Evolutionary conservation across 2,888 invertebrate species (phyloP).

Genomic region (Trachelus tabidus): DNA sequence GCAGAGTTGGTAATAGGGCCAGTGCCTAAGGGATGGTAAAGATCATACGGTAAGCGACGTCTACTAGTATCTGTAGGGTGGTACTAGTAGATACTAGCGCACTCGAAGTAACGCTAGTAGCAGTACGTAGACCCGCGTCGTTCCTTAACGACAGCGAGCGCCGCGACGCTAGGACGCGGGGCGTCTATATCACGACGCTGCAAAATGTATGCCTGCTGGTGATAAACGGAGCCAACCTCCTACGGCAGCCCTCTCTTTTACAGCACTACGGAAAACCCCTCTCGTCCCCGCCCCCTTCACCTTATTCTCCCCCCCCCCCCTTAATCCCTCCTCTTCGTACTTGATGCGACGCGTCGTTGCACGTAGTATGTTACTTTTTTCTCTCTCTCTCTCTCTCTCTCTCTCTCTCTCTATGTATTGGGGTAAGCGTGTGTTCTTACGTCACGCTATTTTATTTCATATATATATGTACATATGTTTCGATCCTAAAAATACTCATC

Average conservation of each 20-base stretch:
- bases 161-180: constrained; percentile 39
- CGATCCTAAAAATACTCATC: background rate
- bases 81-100: background rate
- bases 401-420: background rate
- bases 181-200: constrained; percentile 47
- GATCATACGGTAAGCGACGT: background rate
- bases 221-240: constrained; percentile 52
- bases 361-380: background rate
- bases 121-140: constrained; percentile 32
- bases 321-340: background rate
- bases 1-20: background rate
- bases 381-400: background rate
- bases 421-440: background rate
- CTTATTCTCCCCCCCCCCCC: constrained; percentile 10
- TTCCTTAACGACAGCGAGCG: constrained; percentile 51
- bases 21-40: background rate
- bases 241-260: background rate
- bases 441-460: background rate
- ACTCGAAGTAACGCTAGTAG: background rate
- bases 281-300: constrained; percentile 8
- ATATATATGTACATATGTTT: background rate
- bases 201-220: constrained; percentile 57
- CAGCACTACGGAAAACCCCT: constrained; percentile 5
- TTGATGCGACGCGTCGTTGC: background rate
- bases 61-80: background rate